Evolutionary conservation across 1,140 invertebrate genomes (phyloP).

Genomic region (Thalassaphorura encarpata): DNA sequence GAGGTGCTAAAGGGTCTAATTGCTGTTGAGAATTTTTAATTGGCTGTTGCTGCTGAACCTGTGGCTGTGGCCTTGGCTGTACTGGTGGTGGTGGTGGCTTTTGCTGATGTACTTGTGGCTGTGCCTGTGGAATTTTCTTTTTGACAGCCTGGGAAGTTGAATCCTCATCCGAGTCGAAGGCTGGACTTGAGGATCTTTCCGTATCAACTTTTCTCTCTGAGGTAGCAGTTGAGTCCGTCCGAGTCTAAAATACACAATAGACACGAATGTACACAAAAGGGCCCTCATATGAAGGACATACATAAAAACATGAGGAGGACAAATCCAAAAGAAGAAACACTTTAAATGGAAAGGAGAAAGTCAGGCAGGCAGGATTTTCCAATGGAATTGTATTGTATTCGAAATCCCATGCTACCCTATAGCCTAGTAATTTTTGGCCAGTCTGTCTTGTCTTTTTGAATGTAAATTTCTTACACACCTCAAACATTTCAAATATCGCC

Average conservation of each 20-base stretch:
- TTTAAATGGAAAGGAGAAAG: too few species aligned
- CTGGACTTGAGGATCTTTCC: slow-evolving; percentile 85
- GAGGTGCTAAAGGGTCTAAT: slow-evolving; percentile 12
- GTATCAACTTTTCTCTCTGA: slow-evolving; percentile 44
- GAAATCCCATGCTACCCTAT: too few species aligned
- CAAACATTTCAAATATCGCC: too few species aligned
- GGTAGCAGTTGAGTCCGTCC: slow-evolving; percentile 21
- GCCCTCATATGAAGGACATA: too few species aligned
- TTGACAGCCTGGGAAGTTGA: slow-evolving; percentile 48
- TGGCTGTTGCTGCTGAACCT: slow-evolving; percentile 3
- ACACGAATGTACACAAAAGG: too few species aligned
- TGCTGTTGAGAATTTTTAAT: slow-evolving; percentile 10
- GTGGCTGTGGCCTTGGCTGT: slow-evolving; percentile 8
- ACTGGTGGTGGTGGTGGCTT: slow-evolving; percentile 36
- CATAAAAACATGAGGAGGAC: too few species aligned
- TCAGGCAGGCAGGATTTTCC: too few species aligned
- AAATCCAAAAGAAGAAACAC: too few species aligned
- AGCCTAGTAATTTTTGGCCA: too few species aligned
- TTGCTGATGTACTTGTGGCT: slow-evolving; percentile 40
- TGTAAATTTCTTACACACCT: too few species aligned
- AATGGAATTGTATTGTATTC: too few species aligned
- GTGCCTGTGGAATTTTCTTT: slow-evolving; percentile 47
- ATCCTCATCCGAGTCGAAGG: slow-evolving; percentile 87
- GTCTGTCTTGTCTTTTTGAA: too few species aligned
- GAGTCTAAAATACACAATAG: slow-evolving; percentile 2